Percentiles rank a stretch among this genome's conserved stretches.
Evolutionary conservation across 2,888 invertebrate genomes (phyloP).

Genomic region (Calameuta idolon): DNA sequence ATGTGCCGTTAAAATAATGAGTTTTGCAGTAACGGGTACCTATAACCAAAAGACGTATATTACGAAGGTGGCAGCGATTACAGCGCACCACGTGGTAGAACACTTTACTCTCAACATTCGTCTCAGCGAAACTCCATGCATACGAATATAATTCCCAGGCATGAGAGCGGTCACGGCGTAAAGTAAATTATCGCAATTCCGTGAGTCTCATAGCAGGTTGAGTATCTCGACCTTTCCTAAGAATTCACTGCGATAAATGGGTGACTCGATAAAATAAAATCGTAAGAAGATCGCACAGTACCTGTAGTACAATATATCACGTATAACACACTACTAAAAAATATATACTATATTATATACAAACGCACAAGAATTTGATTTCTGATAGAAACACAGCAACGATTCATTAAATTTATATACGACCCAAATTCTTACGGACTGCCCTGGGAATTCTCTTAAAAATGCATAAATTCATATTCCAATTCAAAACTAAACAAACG

Average conservation of each 20-base stretch:
- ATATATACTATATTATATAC: not conserved
- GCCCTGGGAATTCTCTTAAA: not conserved
- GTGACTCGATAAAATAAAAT: not conserved
- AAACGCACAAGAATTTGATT: not conserved
- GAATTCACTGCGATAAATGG: not conserved
- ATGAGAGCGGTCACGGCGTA: not conserved
- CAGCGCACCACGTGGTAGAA: conserved; percentile 1
- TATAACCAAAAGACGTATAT: not conserved
- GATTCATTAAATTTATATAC: not conserved
- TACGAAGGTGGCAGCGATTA: not conserved
- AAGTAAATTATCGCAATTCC: not conserved
- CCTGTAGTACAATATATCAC: not conserved
- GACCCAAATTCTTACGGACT: not conserved
- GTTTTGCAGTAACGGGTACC: not conserved
- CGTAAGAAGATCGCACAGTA: not conserved
- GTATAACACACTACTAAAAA: not conserved
- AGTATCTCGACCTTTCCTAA: not conserved
- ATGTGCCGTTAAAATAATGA: conserved; percentile 6
- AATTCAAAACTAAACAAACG: not conserved
- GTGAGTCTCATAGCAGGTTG: not conserved
- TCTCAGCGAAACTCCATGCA: conserved; percentile 1
- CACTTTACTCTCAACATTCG: not conserved
- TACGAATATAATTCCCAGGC: conserved; percentile 4
- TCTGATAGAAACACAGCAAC: not conserved
- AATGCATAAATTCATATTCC: not conserved